Evolutionary conservation across 1,140 invertebrate species (phyloP).

Genomic region (Ips typographus): DNA sequence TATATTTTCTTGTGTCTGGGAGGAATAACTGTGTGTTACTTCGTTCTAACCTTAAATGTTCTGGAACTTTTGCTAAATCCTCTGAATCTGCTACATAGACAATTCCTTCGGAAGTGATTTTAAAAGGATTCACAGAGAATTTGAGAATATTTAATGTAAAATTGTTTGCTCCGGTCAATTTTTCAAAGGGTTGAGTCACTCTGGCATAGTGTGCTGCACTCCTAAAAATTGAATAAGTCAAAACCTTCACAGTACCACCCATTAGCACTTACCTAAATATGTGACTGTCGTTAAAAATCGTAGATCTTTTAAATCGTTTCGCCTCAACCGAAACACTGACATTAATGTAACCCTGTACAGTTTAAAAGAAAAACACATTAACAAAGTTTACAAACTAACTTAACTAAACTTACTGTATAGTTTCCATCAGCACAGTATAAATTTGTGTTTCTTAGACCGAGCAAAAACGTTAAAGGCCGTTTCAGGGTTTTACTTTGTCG

Average conservation of each 20-base stretch:
- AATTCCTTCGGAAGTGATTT: constrained; percentile 60
- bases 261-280: constrained; percentile 16
- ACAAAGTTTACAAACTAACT: too few species aligned
- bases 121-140: constrained; percentile 48
- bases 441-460: too few species aligned
- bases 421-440: too few species aligned
- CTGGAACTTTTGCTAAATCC: constrained; percentile 25
- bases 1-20: not conserved
- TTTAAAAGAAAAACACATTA: too few species aligned
- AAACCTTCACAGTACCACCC: not conserved
- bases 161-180: constrained; percentile 42
- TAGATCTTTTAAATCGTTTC: constrained; percentile 5
- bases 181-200: constrained; percentile 51
- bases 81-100: constrained; percentile 57
- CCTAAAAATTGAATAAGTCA: constrained; percentile 37
- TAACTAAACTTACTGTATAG: too few species aligned
- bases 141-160: constrained; percentile 21
- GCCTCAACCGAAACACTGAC: too few species aligned
- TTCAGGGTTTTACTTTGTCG: too few species aligned
- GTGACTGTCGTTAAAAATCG: constrained; percentile 12
- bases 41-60: constrained; percentile 36
- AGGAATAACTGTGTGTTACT: not conserved
- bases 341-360: too few species aligned
- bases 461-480: too few species aligned
- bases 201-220: constrained; percentile 51